Evolutionary conservation across 2,797 vertebrate species (phyloP), one percentile per base, ranked within the genome.

Genomic region (Sebastes taczanowskii): DNA sequence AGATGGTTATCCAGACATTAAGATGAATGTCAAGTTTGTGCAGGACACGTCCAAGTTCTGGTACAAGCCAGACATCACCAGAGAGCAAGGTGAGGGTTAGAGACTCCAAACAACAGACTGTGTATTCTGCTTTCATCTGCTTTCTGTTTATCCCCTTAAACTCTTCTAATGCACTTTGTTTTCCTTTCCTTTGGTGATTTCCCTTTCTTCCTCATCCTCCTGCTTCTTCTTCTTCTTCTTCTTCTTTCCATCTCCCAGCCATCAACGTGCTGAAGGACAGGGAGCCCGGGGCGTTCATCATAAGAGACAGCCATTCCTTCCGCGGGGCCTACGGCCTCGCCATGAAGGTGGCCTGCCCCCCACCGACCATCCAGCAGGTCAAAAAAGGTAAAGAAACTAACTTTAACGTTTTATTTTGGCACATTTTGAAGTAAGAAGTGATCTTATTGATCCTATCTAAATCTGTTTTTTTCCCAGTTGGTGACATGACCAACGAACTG

Each of bases 1-100:
- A 97, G 98, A 99, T 70, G 95, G 96, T 71, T 98, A 97, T 86
- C 98, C 98, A 0, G 98, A 99, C 93, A 98, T 97, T 2, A 96
- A 97, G 92, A 97, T 98, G 80, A 98, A 97, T 5, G 97, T 99
- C 76, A 99, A 99, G 92, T 99, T 99, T 94, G 98, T 99, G 59
- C 98, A 99, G 94, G 98, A 99, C 91, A 99, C 98, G 7, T 99
- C 98, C 70, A 99, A 97, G 93, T 99, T 95, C 93, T 99, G 98
- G 98, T 99, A 99, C 94, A 99, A 99, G 82, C 97, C 98, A 0
- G 98, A 99, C 74, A 99, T 99, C 91, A 97, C 98, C 88, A 95
- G 98, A 89, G 98, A 99, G 84, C 98, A 99, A 95, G 98, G 98
- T 99, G 78, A 89, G 94, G 3, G 34, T 13, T 10, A 2, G 1